Percentiles rank a stretch among this genome's conserved stretches.
Conservation (phyloP, 92 coral and sea anemone species). For the Phymanthus crucifer region DNA sequence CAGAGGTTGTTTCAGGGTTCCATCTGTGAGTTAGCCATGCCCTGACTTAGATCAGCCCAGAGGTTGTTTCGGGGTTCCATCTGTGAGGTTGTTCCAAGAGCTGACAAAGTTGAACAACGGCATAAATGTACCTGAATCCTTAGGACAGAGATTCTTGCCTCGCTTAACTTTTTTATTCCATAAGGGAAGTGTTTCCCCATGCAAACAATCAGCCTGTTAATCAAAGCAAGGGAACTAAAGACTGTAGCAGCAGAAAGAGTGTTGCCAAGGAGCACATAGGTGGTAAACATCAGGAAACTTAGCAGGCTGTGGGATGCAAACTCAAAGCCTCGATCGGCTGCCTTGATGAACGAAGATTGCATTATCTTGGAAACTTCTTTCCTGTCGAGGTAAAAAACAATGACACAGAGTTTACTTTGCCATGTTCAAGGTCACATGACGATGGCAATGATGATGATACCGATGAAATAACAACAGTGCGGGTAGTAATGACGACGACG, state of each 20-base stretch:
- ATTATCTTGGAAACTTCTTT: constrained; percentile 61
- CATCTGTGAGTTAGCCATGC: no score
- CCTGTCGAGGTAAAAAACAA: constrained; percentile 30
- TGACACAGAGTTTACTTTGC: neutral
- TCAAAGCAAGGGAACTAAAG: constrained; percentile 74
- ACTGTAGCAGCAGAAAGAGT: constrained; percentile 71
- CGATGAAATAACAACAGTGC: no score
- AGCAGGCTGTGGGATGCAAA: constrained; percentile 61
- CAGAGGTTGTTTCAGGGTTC: no score
- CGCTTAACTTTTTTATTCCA: constrained; percentile 60
- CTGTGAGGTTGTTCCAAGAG: no score
- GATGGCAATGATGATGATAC: no score
- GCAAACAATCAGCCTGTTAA: constrained; percentile 51
- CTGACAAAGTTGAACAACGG: no score
- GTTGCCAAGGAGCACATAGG: constrained; percentile 75
- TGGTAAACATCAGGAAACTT: constrained; percentile 67
- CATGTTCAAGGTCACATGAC: no score
- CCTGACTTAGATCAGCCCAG: no score
- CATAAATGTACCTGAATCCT: constrained; percentile 66
- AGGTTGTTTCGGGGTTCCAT: no score
- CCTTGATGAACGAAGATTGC: constrained; percentile 59
- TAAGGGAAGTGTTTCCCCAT: constrained; percentile 66
- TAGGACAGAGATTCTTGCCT: constrained; percentile 55
- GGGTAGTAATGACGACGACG: no score
- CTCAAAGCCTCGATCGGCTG: constrained; percentile 69